Evolutionary conservation across 2,797 vertebrate species (phyloP).

Genomic region (Tangara arthus): DNA sequence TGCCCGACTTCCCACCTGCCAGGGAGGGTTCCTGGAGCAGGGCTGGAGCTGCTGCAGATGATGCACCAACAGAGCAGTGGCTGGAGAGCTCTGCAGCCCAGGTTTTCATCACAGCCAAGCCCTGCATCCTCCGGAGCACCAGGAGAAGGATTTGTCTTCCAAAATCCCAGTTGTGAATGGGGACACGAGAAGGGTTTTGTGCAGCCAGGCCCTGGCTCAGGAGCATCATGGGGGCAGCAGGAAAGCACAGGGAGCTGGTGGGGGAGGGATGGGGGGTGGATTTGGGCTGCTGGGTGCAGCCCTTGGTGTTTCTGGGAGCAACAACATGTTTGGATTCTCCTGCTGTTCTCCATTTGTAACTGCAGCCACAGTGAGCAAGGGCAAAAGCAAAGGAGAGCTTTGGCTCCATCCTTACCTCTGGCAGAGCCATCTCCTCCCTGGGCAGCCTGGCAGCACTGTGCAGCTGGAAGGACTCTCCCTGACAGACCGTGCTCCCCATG

Average conservation of each 20-base stretch:
- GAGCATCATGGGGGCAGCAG: not conserved
- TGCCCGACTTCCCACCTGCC: not conserved
- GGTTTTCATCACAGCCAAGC: not conserved
- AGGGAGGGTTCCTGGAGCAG: not conserved
- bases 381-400: not conserved
- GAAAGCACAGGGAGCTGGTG: not conserved
- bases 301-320: not conserved
- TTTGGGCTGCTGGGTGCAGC: not conserved
- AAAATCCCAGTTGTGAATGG: rapidly evolving
- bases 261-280: rapidly evolving
- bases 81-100: not conserved
- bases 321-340: rapidly evolving
- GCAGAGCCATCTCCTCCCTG: not conserved
- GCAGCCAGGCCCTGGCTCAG: not conserved
- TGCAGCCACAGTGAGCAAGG: rapidly evolving
- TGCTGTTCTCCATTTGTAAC: rapidly evolving
- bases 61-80: not conserved
- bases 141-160: rapidly evolving
- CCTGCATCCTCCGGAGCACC: not conserved
- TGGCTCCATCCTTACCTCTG: not conserved
- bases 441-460: not conserved
- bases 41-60: not conserved
- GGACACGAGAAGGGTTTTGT: rapidly evolving
- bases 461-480: not conserved
- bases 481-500: not conserved